Conservation (phyloP, 1,140 invertebrate genomes). For the Aphelenchoides besseyi region DNA sequence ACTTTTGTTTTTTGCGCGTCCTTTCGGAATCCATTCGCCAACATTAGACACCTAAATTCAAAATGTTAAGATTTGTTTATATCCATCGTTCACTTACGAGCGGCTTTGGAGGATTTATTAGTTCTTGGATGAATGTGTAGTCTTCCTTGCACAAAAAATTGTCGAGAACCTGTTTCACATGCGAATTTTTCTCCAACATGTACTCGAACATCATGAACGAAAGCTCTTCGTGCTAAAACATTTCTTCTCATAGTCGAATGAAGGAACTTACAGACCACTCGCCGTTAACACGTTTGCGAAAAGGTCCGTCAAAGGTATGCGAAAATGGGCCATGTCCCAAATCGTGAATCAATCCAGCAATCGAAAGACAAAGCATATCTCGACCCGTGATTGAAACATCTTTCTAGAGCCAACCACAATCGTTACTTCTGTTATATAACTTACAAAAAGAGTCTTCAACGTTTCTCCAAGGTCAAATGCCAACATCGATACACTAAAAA, state of each 20-base stretch:
- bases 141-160: slow-evolving; percentile 10
- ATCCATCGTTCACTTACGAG: not conserved
- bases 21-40: slow-evolving; percentile 33
- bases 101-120: slow-evolving; percentile 14
- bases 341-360: slow-evolving; percentile 22
- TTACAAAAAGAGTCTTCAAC: not conserved
- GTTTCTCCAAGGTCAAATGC: not conserved
- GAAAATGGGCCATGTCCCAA: slow-evolving; percentile 20
- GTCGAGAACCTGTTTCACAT: not conserved
- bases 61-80: slow-evolving; percentile 2
- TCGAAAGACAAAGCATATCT: slow-evolving; percentile 14
- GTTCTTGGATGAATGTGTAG: slow-evolving; percentile 17
- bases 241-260: not conserved
- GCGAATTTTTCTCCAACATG: not conserved
- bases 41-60: slow-evolving; percentile 20
- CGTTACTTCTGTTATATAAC: not conserved
- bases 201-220: slow-evolving; percentile 11
- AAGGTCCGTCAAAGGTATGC: slow-evolving; percentile 6
- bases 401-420: slow-evolving; percentile 33
- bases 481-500: not conserved
- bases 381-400: not conserved
- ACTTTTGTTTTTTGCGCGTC: slow-evolving; percentile 26
- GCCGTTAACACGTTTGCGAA: not conserved
- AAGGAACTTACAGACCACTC: not conserved
- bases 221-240: slow-evolving; percentile 18